Conservation (phyloP, 1,140 invertebrate genomes). For the Nylanderia fulva region DNA sequence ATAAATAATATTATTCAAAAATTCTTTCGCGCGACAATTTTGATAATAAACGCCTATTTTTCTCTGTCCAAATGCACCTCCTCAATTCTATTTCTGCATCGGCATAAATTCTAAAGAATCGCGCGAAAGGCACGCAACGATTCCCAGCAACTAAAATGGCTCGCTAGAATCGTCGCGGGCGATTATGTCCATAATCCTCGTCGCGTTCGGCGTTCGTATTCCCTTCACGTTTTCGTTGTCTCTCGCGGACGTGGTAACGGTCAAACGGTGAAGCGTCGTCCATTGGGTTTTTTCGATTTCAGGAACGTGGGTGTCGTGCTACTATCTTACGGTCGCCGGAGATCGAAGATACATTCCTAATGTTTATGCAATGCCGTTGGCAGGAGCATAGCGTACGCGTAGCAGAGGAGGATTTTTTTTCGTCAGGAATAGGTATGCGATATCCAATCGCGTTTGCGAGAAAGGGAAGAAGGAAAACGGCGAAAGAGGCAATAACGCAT, state of each 20-base stretch:
- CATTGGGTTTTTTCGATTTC: constrained; percentile 76
- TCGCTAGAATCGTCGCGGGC: background rate
- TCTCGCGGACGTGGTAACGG: constrained; percentile 55
- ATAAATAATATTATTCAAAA: background rate
- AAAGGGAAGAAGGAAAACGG: constrained; percentile 58
- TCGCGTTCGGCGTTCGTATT: constrained; percentile 18
- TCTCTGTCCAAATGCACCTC: background rate
- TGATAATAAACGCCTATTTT: background rate
- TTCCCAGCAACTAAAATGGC: background rate
- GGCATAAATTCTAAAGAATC: background rate
- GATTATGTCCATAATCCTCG: constrained; percentile 66
- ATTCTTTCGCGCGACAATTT: no score
- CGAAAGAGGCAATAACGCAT: constrained; percentile 80
- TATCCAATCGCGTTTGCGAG: constrained; percentile 64
- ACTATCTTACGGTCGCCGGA: constrained; percentile 69
- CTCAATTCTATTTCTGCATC: background rate
- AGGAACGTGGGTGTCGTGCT: constrained; percentile 77
- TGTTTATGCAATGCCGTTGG: constrained; percentile 79
- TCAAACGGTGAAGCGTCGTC: constrained; percentile 65
- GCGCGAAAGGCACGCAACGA: background rate
- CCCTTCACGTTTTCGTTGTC: constrained; percentile 26
- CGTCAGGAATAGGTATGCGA: constrained; percentile 74
- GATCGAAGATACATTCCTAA: constrained; percentile 78
- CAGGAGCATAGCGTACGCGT: constrained; percentile 55
- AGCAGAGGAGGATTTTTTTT: constrained; percentile 73